Conservation (phyloP, 2,113 vertebrate species). For the Corythornis vintsioides region DNA sequence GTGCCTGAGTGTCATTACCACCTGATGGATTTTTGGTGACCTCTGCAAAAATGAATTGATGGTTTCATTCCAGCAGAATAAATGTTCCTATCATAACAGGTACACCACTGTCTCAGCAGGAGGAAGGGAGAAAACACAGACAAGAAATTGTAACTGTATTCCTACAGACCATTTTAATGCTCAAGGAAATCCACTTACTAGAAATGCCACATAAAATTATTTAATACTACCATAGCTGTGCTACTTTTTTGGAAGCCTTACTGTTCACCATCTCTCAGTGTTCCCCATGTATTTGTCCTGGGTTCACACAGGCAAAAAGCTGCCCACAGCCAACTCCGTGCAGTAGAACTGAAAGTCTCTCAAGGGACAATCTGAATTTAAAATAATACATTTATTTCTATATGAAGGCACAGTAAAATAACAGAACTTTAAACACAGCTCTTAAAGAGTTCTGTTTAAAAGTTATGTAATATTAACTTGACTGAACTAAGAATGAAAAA, state of each 20-base stretch:
- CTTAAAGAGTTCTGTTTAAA: background rate
- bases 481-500: background rate
- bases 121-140: background rate
- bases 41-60: constrained; percentile 56
- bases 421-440: background rate
- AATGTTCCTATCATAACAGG: constrained; percentile 34
- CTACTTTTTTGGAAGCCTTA: background rate
- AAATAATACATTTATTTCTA: background rate
- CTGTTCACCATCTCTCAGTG: background rate
- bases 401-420: background rate
- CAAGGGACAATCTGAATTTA: background rate
- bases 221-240: background rate
- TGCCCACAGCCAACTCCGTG: background rate
- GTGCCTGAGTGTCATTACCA: constrained; percentile 59
- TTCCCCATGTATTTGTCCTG: background rate
- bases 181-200: background rate
- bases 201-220: background rate
- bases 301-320: background rate
- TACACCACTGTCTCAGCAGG: constrained; percentile 3
- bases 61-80: constrained; percentile 47
- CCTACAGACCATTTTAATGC: background rate
- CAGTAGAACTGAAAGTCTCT: background rate
- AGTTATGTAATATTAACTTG: background rate
- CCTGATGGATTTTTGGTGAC: constrained; percentile 64
- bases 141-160: background rate